Evolutionary conservation across 2,888 invertebrate species (phyloP), one percentile per base, ranked within the genome.

Genomic region (Amorpha juglandis): DNA sequence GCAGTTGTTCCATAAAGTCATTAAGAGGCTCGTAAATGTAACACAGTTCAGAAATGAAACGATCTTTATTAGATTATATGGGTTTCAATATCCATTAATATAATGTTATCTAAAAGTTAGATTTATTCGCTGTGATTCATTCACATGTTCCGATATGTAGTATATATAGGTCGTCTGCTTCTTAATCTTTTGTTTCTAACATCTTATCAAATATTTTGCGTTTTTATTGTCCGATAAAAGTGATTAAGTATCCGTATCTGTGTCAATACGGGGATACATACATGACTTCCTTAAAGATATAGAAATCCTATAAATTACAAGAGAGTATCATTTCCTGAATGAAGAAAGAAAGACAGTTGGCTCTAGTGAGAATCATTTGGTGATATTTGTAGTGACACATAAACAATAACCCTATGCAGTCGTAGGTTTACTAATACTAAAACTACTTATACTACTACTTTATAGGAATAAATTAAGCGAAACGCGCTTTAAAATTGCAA

Each of bases 141-240:
- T 51, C 38, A 42, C n/a, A 50, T 27, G 65, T 45, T 47, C 11
- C 62, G 65, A 58, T 42, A 65, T 38, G 9, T 38, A 35, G 35
- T 35, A 38, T 8, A 21, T 51, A 51, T 45, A 62, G 19, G 51
- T 51, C 42, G 62, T 19, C 14, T 65, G 50, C 58, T 50, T n/a
- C 48, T 27, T 52, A 63, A 63, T 63, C 65, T 65, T 64, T 51
- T 65, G 42, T 58, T 19, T 19, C 42, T 58, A 58, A 62, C n/a
- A 42, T 62, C 65, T 62, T 42, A 21, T 21, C 50, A 62, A 65
- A 65, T 65, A 65, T 62, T 52, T 33, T 64, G 35, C 21, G 27
- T 45, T 38, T 65, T 62, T 45, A 50, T 50, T 42, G 38, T 21
- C 16, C 50, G 51, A 65, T 65, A 65, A 65, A 62, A 45, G 19